These are phyloP conservation scores for Leptopilina myrica DNA, from an alignment of 2,888 invertebrate genomes.

Conservation along the genomic window DNA sequence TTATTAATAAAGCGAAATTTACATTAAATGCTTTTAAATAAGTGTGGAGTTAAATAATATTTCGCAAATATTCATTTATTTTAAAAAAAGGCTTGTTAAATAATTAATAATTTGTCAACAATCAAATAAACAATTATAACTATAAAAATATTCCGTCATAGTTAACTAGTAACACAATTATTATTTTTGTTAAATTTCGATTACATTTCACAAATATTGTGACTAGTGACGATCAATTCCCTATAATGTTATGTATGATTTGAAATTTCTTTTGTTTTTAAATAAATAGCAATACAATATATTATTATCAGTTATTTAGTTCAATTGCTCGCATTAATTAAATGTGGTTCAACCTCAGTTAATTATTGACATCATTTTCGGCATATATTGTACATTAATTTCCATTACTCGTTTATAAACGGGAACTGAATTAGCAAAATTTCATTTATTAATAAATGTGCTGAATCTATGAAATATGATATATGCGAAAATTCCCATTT, in stretches of 20 bases:
- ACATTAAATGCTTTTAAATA: no score
- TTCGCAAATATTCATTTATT: no score
- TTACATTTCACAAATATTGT: no score
- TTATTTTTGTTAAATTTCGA: no score
- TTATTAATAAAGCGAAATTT: no score
- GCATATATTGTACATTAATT: slow-evolving; percentile 3
- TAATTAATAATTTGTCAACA: no score
- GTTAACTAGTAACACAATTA: no score
- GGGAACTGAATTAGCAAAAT: slow-evolving; percentile 7
- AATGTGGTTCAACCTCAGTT: slow-evolving; percentile 20
- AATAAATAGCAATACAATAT: slow-evolving; percentile 5
- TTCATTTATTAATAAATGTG: slow-evolving; percentile 13
- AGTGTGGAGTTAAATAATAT: no score
- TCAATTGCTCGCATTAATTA: neutral
- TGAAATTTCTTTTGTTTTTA: neutral
- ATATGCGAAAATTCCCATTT: neutral
- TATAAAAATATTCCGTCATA: no score
- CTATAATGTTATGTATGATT: neutral
- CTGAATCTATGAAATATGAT: slow-evolving; percentile 11
- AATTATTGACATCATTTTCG: slow-evolving; percentile 10
- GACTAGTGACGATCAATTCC: neutral
- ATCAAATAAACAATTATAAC: no score
- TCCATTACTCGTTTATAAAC: slow-evolving; percentile 1
- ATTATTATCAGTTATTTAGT: slow-evolving; percentile 4
- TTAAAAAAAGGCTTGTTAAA: no score